Evolutionary conservation across 1,140 invertebrate species (phyloP).

Genomic region (Carcinoscorpius rotundicauda): DNA sequence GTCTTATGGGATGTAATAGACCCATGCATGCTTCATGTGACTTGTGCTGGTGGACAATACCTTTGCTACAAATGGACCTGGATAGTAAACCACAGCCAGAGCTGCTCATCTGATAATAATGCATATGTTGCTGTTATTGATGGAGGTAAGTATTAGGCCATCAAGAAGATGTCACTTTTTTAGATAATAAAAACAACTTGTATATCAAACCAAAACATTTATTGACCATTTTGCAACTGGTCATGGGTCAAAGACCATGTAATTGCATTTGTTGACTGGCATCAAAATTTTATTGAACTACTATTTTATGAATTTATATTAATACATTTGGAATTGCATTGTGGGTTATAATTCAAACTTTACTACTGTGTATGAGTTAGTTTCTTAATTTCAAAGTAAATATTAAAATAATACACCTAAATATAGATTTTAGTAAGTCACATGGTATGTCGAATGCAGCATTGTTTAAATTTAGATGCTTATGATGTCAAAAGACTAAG

Average conservation of each 20-base stretch:
- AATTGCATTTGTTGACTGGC: too few species aligned
- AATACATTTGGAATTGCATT: too few species aligned
- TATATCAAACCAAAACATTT: background rate
- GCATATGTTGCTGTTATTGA: constrained; percentile 61
- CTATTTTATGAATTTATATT: too few species aligned
- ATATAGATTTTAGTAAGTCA: too few species aligned
- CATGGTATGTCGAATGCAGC: too few species aligned
- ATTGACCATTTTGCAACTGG: background rate
- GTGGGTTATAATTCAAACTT: too few species aligned
- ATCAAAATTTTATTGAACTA: too few species aligned
- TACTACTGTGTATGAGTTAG: too few species aligned
- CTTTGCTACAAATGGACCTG: constrained; percentile 48
- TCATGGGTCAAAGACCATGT: background rate
- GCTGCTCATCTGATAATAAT: constrained; percentile 37
- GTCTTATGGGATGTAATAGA: constrained; percentile 47
- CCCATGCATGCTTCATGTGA: constrained; percentile 46
- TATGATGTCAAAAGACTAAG: too few species aligned
- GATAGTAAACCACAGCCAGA: constrained; percentile 43
- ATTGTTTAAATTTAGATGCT: too few species aligned
- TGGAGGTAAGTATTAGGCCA: constrained; percentile 38
- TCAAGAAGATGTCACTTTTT: background rate
- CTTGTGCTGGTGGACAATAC: constrained; percentile 42
- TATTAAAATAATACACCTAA: too few species aligned
- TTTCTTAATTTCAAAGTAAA: too few species aligned
- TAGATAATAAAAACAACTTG: background rate